These are phyloP conservation scores for Somateria mollissima DNA, from an alignment of 2,797 vertebrate genomes.

Conservation along the genomic window DNA sequence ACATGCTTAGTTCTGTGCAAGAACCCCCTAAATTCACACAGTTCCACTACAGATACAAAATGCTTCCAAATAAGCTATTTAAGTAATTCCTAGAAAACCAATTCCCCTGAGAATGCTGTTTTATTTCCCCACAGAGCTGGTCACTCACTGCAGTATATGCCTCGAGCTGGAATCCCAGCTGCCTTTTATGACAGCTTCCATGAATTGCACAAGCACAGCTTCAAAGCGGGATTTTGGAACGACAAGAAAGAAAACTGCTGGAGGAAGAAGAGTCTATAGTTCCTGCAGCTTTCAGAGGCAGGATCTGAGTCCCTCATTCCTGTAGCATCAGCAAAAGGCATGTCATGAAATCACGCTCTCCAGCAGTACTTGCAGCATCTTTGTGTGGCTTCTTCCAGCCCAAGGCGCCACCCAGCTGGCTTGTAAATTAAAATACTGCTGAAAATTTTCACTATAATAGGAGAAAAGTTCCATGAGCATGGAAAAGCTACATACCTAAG, in stretches of 20 bases:
- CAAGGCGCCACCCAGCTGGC: background rate
- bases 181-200: background rate
- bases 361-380: background rate
- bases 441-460: background rate
- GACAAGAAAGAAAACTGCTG: background rate
- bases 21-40: background rate
- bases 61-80: background rate
- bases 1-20: fast-evolving
- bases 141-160: background rate
- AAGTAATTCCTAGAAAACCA: background rate
- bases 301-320: background rate
- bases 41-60: background rate
- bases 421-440: background rate
- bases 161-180: background rate
- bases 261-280: background rate
- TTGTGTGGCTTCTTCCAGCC: background rate
- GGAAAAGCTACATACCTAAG: background rate
- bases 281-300: background rate
- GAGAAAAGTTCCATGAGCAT: background rate
- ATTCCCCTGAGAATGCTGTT: fast-evolving
- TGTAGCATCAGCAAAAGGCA: background rate
- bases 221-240: background rate
- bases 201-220: background rate
- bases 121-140: fast-evolving
- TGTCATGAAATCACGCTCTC: background rate